A percentile compares a stretch with the other conserved stretches of the same genome.
These are phyloP conservation scores for Ctenoplectra terminalis DNA, from an alignment of 1,140 invertebrate species.

Conservation along the genomic window DNA sequence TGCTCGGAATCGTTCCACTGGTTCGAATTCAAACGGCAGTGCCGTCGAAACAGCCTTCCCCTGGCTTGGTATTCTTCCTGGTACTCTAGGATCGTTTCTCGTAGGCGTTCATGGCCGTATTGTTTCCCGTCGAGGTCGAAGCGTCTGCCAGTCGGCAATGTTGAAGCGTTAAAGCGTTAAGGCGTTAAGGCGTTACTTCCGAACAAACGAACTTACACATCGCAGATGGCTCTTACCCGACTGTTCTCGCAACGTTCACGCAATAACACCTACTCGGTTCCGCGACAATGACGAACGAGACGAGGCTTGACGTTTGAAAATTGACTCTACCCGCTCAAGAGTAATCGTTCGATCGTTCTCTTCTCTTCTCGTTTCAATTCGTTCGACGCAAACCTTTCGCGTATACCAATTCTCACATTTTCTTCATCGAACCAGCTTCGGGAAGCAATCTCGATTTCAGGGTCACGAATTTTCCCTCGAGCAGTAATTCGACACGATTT, in stretches of 20 bases:
- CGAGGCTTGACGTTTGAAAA: background rate
- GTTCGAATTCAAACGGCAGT: background rate
- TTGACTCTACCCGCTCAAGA: background rate
- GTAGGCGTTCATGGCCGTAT: slow-evolving; percentile 6
- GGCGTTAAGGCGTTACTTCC: slow-evolving; percentile 63
- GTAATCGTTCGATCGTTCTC: background rate
- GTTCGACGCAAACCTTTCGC: no score
- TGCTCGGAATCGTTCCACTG: no score
- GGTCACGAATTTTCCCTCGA: background rate
- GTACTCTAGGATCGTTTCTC: background rate
- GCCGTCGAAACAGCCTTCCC: background rate
- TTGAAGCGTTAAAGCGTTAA: no score
- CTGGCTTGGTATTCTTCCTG: background rate
- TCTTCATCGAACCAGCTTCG: no score
- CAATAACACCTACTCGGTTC: background rate
- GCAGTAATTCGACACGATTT: background rate
- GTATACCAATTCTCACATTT: background rate
- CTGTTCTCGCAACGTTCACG: background rate
- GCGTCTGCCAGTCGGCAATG: background rate
- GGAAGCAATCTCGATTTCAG: background rate
- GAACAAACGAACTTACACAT: slow-evolving; percentile 61
- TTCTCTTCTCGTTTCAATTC: background rate
- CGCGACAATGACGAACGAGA: slow-evolving; percentile 21
- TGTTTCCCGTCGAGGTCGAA: slow-evolving; percentile 1
- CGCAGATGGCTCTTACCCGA: slow-evolving; percentile 47